Conservation (phyloP, 2,888 invertebrate species). For the Andrena fulva region DNA sequence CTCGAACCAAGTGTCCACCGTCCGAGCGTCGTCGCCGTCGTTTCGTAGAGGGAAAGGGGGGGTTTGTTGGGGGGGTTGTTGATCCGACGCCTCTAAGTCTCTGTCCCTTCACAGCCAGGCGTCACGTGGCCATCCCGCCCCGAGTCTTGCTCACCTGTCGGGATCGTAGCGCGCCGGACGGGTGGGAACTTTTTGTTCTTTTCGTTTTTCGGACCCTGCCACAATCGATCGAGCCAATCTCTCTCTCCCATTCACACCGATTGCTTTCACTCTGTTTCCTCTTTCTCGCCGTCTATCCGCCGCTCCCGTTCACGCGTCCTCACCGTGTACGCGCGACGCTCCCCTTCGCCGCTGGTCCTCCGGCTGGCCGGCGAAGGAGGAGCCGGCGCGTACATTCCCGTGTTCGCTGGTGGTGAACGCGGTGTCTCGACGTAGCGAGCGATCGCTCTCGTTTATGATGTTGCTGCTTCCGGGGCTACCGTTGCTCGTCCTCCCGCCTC, state of each 20-base stretch:
- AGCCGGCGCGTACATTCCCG: slow-evolving; percentile 54
- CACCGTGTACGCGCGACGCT: slow-evolving; percentile 57
- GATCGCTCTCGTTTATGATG: slow-evolving; percentile 62
- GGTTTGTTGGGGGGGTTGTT: not conserved
- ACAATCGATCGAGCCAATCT: slow-evolving; percentile 55
- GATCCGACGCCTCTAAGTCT: slow-evolving; percentile 19
- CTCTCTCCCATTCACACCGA: slow-evolving; percentile 57
- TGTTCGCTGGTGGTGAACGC: slow-evolving; percentile 47
- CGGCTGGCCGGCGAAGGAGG: slow-evolving; percentile 53
- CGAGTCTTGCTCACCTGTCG: slow-evolving; percentile 54
- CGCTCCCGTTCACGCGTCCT: slow-evolving; percentile 46
- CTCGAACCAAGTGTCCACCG: slow-evolving; percentile 6
- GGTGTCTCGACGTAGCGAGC: slow-evolving; percentile 70
- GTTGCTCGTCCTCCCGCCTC: slow-evolving; percentile 60
- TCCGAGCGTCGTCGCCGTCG: not conserved
- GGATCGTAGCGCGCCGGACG: slow-evolving; percentile 69
- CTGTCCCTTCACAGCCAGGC: slow-evolving; percentile 42
- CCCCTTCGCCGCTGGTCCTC: slow-evolving; percentile 58
- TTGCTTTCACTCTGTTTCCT: slow-evolving; percentile 58
- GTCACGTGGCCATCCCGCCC: slow-evolving; percentile 64
- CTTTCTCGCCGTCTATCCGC: slow-evolving; percentile 59
- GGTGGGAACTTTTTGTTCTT: slow-evolving; percentile 25
- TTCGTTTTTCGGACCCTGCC: slow-evolving; percentile 57
- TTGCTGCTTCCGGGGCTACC: slow-evolving; percentile 61
- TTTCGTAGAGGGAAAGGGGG: not conserved